Conservation (phyloP, 1,140 invertebrate species). For the Frieseomelitta varia region DNA sequence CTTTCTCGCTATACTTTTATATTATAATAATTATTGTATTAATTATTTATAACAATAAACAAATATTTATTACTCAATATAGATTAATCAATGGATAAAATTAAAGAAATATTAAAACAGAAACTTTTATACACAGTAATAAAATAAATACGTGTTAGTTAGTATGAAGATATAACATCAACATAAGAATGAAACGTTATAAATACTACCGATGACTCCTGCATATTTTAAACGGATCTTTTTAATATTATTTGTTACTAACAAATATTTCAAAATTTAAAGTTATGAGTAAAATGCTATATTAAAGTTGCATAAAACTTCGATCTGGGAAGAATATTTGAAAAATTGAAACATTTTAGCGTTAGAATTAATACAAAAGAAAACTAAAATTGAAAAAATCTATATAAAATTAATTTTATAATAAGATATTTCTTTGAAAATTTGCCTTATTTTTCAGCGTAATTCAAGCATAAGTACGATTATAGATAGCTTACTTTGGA, state of each 20-base stretch:
- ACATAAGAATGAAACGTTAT: conserved; percentile 23
- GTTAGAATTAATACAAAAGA: not conserved
- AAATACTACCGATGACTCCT: conserved; percentile 31
- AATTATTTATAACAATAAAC: not conserved
- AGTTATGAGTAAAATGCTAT: not conserved
- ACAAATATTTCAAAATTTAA: not conserved
- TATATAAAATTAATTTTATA: not conserved
- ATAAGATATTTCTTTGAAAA: conserved; percentile 1
- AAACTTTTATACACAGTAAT: conserved; percentile 31
- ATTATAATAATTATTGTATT: conserved; percentile 4
- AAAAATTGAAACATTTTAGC: not conserved
- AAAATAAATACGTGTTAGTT: conserved; percentile 17
- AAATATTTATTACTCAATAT: not conserved
- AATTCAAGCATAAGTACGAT: conserved; percentile 23
- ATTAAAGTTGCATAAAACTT: not conserved
- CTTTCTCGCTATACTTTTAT: not conserved
- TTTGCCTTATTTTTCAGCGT: not conserved
- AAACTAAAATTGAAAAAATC: not conserved
- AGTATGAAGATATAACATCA: conserved; percentile 22
- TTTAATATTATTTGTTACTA: not conserved
- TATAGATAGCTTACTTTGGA: conserved; percentile 23
- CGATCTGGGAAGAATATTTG: not conserved
- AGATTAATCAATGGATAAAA: not conserved
- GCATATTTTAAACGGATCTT: conserved; percentile 2
- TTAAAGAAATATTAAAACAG: conserved; percentile 12